Evolutionary conservation across 2,113 vertebrate genomes (phyloP).

Genomic region (Callithrix jacchus): DNA sequence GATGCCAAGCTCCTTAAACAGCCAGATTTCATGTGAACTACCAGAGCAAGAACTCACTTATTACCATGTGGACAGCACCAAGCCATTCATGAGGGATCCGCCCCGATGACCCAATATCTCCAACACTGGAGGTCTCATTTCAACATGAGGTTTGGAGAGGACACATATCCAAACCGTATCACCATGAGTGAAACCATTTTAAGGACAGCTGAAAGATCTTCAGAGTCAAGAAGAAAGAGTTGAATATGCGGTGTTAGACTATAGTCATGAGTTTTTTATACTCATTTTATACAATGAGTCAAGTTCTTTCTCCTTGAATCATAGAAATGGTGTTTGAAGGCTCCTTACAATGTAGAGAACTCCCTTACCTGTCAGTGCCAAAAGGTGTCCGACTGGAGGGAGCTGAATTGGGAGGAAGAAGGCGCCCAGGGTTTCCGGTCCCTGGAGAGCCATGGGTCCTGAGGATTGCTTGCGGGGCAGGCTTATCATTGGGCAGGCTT

Average conservation of each 20-base stretch:
- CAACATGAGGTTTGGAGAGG: too few species aligned
- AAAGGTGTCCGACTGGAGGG: not conserved
- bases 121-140: too few species aligned
- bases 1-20: too few species aligned
- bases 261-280: not conserved
- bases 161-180: too few species aligned
- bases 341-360: not conserved
- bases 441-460: not conserved
- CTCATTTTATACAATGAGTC: too few species aligned
- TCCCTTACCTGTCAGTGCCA: not conserved
- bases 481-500: not conserved
- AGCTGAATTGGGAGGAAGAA: not conserved
- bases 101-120: too few species aligned
- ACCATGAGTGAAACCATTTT: not conserved
- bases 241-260: not conserved
- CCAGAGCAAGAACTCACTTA: too few species aligned
- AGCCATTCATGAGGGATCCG: too few species aligned
- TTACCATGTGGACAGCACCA: too few species aligned
- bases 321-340: not conserved
- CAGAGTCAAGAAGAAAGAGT: not conserved
- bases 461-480: too few species aligned
- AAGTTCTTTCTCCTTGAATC: not conserved
- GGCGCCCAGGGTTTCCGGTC: not conserved
- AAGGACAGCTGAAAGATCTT: not conserved
- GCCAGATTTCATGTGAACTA: too few species aligned